Percentiles rank a stretch among this genome's conserved stretches.
Evolutionary conservation across 2,888 invertebrate species (phyloP).

Genomic region (Deroplatys truncata): DNA sequence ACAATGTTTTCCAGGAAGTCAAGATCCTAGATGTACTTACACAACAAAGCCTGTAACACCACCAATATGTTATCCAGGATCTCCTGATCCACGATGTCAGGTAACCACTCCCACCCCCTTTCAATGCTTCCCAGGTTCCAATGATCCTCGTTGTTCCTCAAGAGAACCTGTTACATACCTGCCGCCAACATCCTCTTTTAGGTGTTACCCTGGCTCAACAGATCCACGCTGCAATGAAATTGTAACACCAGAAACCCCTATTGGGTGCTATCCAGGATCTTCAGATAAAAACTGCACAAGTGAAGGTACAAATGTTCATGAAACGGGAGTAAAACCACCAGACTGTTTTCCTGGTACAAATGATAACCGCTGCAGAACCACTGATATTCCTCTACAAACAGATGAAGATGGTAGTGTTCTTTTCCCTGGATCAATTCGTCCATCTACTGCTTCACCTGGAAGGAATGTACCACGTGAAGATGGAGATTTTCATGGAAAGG

Average conservation of each 20-base stretch:
- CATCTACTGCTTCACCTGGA: not conserved
- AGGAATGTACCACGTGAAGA: not conserved
- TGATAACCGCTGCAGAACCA: constrained; percentile 23
- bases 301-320: not conserved
- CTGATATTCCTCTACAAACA: not conserved
- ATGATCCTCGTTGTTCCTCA: constrained; percentile 28
- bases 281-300: constrained; percentile 17
- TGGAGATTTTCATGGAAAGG: constrained; percentile 37
- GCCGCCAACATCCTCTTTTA: constrained; percentile 20
- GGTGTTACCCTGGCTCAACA: constrained; percentile 34
- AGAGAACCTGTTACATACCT: not conserved
- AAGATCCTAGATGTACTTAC: constrained; percentile 26
- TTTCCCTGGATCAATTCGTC: not conserved
- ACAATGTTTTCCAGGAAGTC: constrained; percentile 22
- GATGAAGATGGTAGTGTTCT: not conserved
- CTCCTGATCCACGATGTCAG: constrained; percentile 35
- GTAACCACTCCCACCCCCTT: constrained; percentile 35
- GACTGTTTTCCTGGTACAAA: constrained; percentile 30
- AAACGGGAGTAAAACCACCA: constrained; percentile 20
- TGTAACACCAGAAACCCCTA: constrained; percentile 33
- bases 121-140: constrained; percentile 21
- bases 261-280: constrained; percentile 40
- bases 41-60: constrained; percentile 33
- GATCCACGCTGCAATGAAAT: constrained; percentile 22
- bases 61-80: constrained; percentile 33